Evolutionary conservation across 1,140 invertebrate genomes (phyloP).

Genomic region (Drosophila pectinifera): DNA sequence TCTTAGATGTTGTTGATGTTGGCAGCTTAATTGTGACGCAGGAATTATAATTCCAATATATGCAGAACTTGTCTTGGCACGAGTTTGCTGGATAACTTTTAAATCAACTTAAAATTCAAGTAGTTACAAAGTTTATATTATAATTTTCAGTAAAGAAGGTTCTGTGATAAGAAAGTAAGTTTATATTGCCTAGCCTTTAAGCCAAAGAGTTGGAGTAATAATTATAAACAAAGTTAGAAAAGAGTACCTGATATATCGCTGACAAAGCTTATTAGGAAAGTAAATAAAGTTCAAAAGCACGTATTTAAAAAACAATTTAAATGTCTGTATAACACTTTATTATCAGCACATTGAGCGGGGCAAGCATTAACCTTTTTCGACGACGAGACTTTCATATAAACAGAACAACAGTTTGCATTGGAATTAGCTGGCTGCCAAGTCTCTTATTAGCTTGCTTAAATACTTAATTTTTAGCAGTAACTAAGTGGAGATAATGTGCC

Average conservation of each 20-base stretch:
- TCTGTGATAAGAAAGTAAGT: neutral
- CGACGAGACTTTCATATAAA: neutral
- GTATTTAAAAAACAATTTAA: neutral
- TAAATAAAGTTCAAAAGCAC: neutral
- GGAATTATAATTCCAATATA: slow-evolving; percentile 19
- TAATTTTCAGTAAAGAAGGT: neutral
- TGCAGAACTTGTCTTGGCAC: slow-evolving; percentile 7
- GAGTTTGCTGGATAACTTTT: slow-evolving; percentile 13
- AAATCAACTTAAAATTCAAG: slow-evolving; percentile 16
- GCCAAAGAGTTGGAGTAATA: neutral
- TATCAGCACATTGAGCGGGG: neutral
- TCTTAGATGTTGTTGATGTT: slow-evolving; percentile 5
- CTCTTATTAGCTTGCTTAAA: slow-evolving; percentile 10
- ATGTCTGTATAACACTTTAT: neutral
- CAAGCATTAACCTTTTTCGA: neutral
- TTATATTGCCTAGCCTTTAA: neutral
- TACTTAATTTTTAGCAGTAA: slow-evolving; percentile 10
- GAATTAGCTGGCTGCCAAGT: slow-evolving; percentile 17
- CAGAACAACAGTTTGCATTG: neutral
- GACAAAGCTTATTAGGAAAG: neutral
- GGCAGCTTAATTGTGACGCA: slow-evolving; percentile 7
- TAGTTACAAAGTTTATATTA: slow-evolving; percentile 3
- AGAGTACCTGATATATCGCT: too few species aligned
- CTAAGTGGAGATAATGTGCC: slow-evolving; percentile 19
- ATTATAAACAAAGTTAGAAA: neutral